Evolutionary conservation across 2,888 invertebrate species (phyloP), one percentile per base, ranked within the genome.

Genomic region (Eristalinus aeneus): DNA sequence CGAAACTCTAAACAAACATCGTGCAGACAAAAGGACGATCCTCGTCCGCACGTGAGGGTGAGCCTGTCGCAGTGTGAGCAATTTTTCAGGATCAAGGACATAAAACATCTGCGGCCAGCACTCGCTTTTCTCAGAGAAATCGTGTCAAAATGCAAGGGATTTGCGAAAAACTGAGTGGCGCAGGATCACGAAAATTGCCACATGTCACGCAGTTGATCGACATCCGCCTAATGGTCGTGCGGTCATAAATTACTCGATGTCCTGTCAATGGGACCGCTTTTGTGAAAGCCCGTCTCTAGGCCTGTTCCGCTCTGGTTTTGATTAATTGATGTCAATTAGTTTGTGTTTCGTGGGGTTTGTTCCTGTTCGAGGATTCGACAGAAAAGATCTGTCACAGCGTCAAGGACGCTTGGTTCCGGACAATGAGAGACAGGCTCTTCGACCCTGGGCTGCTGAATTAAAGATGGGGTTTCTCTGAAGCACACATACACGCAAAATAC

Each of bases 261-360:
- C 82, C 86, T 86, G 77, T 82, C 81, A 81, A 46, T 54, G 64
- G 34, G 11, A 63, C 56, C 75, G 71, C 63, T 75, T 12, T 16
- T 68, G 23, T 12, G n/a, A 39, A 39, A 39, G 39, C 39, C 39
- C 16, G 5, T 60, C 53, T 75, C 34, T 32, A 9, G 60, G 32
- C n/a, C 39, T n/a, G 69, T 78, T 39, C 56, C 56, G 75, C 71
- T 76, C 74, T 86, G 32, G 11, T 69, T 86, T 86, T 86, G 86
- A 86, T 86, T 86, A 86, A 86, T 86, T 82, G 86, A 61, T 36
- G 54, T 82, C 86, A 86, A 82, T 86, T 86, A 86, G 78, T 86
- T 82, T 64, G 67, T 65, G 39, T 78, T 71, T 16, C 46, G 46
- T 63, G 73, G 77, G 86, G 77, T 81, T 85, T 80, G 72, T 72